Evolutionary conservation across 1,140 invertebrate species (phyloP).

Genomic region (Antheraea pernyi): DNA sequence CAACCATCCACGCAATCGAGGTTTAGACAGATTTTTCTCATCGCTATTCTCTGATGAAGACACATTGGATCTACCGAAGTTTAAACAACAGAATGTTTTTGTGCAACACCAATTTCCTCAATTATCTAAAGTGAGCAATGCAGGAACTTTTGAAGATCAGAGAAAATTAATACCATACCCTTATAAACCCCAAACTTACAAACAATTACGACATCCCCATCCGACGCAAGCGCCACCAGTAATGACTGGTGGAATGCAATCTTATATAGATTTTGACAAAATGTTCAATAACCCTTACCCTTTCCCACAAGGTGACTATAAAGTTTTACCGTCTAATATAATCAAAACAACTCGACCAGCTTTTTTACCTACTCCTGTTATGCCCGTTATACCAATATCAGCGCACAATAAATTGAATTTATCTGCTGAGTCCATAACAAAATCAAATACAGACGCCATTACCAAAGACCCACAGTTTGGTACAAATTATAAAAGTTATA

Average conservation of each 20-base stretch:
- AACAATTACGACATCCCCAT: slow-evolving; percentile 40
- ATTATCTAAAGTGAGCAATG: slow-evolving; percentile 49
- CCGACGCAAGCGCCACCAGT: slow-evolving; percentile 32
- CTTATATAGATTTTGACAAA: slow-evolving; percentile 37
- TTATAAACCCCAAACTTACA: slow-evolving; percentile 45
- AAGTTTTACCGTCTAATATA: slow-evolving; percentile 32
- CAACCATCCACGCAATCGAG: slow-evolving; percentile 40
- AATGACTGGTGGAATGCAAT: too few relatives aligned
- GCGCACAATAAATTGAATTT: slow-evolving; percentile 32
- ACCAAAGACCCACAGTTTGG: slow-evolving; percentile 37
- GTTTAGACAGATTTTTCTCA: slow-evolving; percentile 62
- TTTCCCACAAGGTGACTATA: slow-evolving; percentile 35
- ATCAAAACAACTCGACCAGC: slow-evolving; percentile 54
- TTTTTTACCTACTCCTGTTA: slow-evolving; percentile 57
- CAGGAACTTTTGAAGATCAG: slow-evolving; percentile 36
- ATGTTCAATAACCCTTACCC: slow-evolving; percentile 26
- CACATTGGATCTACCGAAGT: slow-evolving; percentile 30
- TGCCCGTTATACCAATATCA: slow-evolving; percentile 17
- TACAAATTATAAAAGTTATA: slow-evolving; percentile 40
- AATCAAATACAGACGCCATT: slow-evolving; percentile 35
- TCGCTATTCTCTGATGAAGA: slow-evolving; percentile 60
- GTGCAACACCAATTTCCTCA: slow-evolving; percentile 26
- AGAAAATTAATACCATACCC: slow-evolving; percentile 42
- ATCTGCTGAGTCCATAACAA: slow-evolving; percentile 28
- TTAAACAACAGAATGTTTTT: slow-evolving; percentile 45